These are phyloP conservation scores for Daphoenositta chrysoptera DNA, from an alignment of 2,113 vertebrate species.

Conservation along the genomic window DNA sequence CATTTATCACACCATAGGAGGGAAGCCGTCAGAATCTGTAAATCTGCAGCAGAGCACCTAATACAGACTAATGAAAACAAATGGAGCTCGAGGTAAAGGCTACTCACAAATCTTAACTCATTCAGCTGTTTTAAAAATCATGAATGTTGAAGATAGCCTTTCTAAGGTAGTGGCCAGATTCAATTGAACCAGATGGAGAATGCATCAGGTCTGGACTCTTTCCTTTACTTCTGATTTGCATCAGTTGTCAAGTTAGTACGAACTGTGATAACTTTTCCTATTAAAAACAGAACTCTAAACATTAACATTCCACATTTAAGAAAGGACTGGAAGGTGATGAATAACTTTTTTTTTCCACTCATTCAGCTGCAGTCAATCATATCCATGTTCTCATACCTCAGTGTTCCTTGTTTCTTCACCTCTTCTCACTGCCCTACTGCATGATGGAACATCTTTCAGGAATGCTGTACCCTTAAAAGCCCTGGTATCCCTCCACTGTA, in stretches of 20 bases:
- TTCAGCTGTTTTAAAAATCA: neutral
- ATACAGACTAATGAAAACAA: neutral
- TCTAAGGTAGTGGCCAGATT: neutral
- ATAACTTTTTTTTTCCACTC: neutral
- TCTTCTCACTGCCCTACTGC: neutral
- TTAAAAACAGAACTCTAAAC: neutral
- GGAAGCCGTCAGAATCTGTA: neutral
- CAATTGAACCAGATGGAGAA: neutral
- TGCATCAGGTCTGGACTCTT: neutral
- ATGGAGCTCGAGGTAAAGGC: neutral
- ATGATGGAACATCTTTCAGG: neutral
- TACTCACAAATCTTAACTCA: neutral
- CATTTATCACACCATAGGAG: neutral
- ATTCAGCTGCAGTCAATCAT: neutral
- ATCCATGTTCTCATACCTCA: neutral
- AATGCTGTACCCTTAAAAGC: neutral
- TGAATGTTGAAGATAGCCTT: neutral
- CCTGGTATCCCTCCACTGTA: neutral
- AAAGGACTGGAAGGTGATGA: neutral
- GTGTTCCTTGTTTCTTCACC: neutral
- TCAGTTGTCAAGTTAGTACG: neutral
- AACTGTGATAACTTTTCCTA: neutral
- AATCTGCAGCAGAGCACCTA: neutral
- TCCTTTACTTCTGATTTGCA: neutral
- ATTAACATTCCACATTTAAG: neutral